phyloP scores from a whole-genome alignment of 2,797 vertebrate genomes.

The Allochrocebus solatus region DNA sequence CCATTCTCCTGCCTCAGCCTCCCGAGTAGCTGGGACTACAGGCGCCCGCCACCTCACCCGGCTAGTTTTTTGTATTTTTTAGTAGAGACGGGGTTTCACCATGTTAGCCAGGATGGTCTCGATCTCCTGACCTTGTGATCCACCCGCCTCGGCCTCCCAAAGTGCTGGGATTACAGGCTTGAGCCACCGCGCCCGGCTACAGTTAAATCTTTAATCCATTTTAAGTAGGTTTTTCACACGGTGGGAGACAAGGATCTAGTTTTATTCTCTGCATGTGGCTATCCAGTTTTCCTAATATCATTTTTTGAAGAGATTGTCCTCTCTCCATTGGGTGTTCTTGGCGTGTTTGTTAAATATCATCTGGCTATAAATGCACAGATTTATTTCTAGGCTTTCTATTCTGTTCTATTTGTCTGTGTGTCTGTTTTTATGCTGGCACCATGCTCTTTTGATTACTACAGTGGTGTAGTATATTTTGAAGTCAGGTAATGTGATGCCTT shows the following conservation, averaged over 20 bases:
- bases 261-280: not conserved
- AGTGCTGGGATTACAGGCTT: too few species aligned
- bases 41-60: too few species aligned
- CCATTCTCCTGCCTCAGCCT: too few species aligned
- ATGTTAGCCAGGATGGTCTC: too few species aligned
- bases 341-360: not conserved
- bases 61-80: too few species aligned
- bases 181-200: not conserved
- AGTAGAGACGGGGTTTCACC: too few species aligned
- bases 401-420: not conserved
- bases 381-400: not conserved
- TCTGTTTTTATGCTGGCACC: not conserved
- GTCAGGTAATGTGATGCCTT: not conserved
- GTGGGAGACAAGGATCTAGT: not conserved
- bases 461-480: not conserved
- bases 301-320: not conserved
- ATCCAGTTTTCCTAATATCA: not conserved
- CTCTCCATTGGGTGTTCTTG: not conserved
- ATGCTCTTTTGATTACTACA: not conserved
- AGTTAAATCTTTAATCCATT: not conserved
- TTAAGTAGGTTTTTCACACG: not conserved
- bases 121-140: too few species aligned
- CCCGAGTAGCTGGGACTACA: too few species aligned
- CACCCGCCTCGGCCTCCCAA: too few species aligned
- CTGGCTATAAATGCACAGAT: not conserved